These are phyloP conservation scores for Ageneiosus marmoratus DNA, from an alignment of 2,113 vertebrate species.

Conservation along the genomic window DNA sequence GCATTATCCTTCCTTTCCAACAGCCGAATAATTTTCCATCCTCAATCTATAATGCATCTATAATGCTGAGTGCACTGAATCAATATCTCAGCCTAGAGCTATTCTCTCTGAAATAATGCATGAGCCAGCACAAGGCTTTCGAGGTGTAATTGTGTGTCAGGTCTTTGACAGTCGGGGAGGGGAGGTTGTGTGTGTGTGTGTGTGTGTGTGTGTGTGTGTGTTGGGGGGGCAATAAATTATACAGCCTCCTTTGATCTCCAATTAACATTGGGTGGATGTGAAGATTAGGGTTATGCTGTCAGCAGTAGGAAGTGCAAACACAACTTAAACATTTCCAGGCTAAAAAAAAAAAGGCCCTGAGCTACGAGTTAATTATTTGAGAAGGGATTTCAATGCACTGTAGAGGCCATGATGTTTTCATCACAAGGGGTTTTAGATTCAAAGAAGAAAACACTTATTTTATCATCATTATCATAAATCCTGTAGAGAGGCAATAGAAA, in stretches of 20 bases:
- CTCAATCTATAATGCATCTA: not conserved
- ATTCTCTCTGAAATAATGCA: slow-evolving; percentile 28
- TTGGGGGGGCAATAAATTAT: slow-evolving; percentile 35
- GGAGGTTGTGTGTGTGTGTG: no score
- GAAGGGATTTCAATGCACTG: not conserved
- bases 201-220: no score
- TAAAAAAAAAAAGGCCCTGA: not conserved
- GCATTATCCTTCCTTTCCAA: not conserved
- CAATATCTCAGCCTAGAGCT: not conserved
- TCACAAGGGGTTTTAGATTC: no score
- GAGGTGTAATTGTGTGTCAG: slow-evolving; percentile 23
- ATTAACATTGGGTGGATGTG: slow-evolving; percentile 10
- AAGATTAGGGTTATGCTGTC: not conserved
- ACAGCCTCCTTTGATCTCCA: slow-evolving; percentile 32
- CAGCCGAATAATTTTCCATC: not conserved
- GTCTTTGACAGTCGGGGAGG: not conserved
- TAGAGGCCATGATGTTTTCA: not conserved
- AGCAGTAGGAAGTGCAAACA: not conserved
- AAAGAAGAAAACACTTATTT: not conserved
- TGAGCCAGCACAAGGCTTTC: slow-evolving; percentile 25
- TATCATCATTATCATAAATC: not conserved
- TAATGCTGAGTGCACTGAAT: not conserved
- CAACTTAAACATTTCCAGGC: not conserved
- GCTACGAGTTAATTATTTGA: not conserved
- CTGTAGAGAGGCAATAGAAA: not conserved